phyloP scores from a whole-genome alignment of 2,113 vertebrate genomes.

The Chaenocephalus aceratus region DNA sequence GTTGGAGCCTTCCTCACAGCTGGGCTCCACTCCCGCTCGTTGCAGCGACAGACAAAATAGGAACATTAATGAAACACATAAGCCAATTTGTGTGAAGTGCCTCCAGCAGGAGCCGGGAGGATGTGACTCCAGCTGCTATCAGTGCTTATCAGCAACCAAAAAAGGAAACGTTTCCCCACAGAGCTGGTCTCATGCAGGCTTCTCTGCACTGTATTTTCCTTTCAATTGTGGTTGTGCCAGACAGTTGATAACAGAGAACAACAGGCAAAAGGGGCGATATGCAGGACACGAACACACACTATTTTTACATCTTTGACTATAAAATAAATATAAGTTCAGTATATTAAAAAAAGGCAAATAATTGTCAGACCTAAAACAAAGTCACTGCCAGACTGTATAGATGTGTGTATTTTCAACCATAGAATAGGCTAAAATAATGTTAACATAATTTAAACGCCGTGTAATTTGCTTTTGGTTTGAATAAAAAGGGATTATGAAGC shows the following conservation, averaged over 20 bases:
- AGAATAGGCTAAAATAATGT: too few relatives aligned
- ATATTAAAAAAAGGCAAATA: too few relatives aligned
- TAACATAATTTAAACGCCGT: too few relatives aligned
- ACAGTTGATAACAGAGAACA: neutral
- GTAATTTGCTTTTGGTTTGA: too few relatives aligned
- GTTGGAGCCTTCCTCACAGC: slow-evolving; percentile 19
- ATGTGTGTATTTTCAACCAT: too few relatives aligned
- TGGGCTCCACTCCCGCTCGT: slow-evolving; percentile 28
- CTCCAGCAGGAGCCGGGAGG: slow-evolving; percentile 13
- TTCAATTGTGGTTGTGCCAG: neutral
- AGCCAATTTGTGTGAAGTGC: slow-evolving; percentile 24
- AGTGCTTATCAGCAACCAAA: neutral
- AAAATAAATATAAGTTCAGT: too few relatives aligned
- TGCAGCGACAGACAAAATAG: slow-evolving; percentile 20
- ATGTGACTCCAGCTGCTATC: slow-evolving; percentile 4
- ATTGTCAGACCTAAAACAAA: too few relatives aligned
- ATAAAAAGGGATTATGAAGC: too few relatives aligned
- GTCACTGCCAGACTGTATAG: too few relatives aligned
- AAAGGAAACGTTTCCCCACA: neutral
- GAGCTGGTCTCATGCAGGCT: neutral
- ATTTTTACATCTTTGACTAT: too few relatives aligned
- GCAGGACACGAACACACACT: neutral
- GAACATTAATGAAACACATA: slow-evolving; percentile 33
- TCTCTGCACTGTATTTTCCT: neutral
- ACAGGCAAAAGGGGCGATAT: fast-evolving